Evolutionary conservation across 2,797 vertebrate species (phyloP).

Genomic region (Margarornis squamiger): DNA sequence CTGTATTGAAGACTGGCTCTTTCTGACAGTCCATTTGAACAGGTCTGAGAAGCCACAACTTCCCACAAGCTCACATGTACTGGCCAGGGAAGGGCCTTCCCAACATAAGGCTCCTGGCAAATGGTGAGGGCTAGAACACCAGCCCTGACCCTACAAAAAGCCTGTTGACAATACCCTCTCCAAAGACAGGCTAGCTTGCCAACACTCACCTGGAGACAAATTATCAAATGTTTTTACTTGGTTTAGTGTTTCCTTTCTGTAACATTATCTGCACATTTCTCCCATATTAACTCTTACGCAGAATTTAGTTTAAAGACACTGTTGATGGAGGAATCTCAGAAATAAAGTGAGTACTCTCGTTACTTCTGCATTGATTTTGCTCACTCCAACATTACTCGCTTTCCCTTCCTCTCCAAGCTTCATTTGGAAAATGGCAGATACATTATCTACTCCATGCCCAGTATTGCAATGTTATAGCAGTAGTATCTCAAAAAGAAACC

Average conservation of each 20-base stretch:
- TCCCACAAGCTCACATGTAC: rapidly evolving
- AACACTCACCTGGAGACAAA: not conserved
- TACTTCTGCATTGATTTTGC: not conserved
- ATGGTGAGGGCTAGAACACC: not conserved
- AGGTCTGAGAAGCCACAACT: not conserved
- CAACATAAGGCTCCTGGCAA: not conserved
- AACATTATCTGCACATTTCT: not conserved
- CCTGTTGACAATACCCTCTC: not conserved
- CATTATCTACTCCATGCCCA: not conserved
- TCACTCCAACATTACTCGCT: not conserved
- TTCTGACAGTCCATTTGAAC: not conserved
- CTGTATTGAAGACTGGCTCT: not conserved
- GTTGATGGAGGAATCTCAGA: not conserved
- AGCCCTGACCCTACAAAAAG: not conserved
- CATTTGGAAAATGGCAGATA: not conserved
- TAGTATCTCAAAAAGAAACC: not conserved
- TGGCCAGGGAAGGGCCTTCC: not conserved
- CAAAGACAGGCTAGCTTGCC: not conserved
- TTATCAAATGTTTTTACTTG: not conserved
- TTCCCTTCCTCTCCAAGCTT: not conserved
- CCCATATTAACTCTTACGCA: not conserved
- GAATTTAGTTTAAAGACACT: not conserved
- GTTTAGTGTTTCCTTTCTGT: not conserved
- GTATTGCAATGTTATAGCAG: not conserved
- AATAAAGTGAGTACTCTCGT: not conserved